These are phyloP conservation scores for Pseudopodoces humilis DNA, from an alignment of 2,113 vertebrate genomes.

Conservation along the genomic window DNA sequence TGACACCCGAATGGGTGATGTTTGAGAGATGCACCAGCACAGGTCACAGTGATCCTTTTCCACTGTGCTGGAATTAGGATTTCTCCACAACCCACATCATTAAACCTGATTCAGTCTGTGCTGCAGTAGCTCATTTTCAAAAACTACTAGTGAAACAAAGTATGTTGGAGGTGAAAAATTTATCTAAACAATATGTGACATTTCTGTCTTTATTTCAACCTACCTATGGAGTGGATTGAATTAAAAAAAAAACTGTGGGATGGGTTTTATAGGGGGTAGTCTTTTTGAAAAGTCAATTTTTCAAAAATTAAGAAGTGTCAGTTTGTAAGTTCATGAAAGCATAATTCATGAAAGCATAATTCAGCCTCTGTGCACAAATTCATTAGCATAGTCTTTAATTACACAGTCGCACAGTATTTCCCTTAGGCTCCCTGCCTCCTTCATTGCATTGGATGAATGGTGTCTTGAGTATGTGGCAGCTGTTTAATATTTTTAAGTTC, in stretches of 20 bases:
- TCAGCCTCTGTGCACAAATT: not conserved
- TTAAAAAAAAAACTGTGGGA: not conserved
- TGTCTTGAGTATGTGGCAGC: not conserved
- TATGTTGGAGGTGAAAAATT: not conserved
- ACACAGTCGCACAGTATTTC: not conserved
- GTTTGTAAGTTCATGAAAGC: not conserved
- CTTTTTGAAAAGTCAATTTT: not conserved
- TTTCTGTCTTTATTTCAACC: not conserved
- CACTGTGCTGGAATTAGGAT: not conserved
- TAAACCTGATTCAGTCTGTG: not conserved
- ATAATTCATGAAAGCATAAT: not conserved
- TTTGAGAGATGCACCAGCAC: not conserved
- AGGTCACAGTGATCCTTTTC: not conserved
- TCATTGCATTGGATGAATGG: not conserved
- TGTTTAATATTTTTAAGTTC: constrained; percentile 27
- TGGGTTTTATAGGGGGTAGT: not conserved
- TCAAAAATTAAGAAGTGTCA: not conserved
- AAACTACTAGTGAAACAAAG: not conserved
- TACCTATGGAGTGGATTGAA: not conserved
- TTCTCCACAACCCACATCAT: not conserved
- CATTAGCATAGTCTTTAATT: constrained; percentile 26
- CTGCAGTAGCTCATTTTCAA: not conserved
- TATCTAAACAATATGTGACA: not conserved
- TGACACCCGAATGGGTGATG: not conserved
- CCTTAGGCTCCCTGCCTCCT: not conserved